Evolutionary conservation across 2,797 vertebrate genomes (phyloP), one percentile per base, ranked within the genome.

Genomic region (Martes flavigula): DNA sequence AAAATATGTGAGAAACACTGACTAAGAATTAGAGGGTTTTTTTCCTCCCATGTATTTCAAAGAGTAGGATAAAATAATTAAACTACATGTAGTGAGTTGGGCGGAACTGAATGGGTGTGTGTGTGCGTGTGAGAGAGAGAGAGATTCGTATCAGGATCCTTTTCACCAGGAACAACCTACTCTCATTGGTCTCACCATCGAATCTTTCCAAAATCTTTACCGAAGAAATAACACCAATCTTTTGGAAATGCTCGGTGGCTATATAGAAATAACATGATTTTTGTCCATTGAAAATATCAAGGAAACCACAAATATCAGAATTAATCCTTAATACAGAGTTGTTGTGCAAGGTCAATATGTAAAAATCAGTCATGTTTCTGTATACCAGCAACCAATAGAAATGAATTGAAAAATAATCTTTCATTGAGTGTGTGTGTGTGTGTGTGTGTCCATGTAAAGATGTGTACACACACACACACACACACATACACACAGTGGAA

Each of bases 121-220:
- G 7, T 85, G 10, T 77, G 25, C 23, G 35, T 2, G 7, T n/a
- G n/a, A 11, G 27, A 1, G 32, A 58, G 56, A 60, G 58, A 60
- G 58, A 60, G 23, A 43, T 18, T 54, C 21, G 10, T 20, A 27
- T 23, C 14, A 60, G 43, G 51, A 15, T 43, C n/a, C 70, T 90
- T 75, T 38, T 70, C n/a, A 21, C 25, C 21, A 32, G 70, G 60
- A 85, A 93, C 58, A 48, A 51, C 15, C 0, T 17, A 5, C 5
- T 60, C 27, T 9, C 12, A 0, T 3, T 30, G 48, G 43, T 8
- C 25, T 54, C 72, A 38, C 5, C 6, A 2, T 3, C 12, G 7
- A 38, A 32, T 48, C 30, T 43, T 73, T 48, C 60, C 51, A 56
- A n/a, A 35, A 7, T 25, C 32, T 48, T 90, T 83, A 46, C 35